These are phyloP conservation scores for Baccha elongata DNA, from an alignment of 2,888 invertebrate species.

Conservation along the genomic window DNA sequence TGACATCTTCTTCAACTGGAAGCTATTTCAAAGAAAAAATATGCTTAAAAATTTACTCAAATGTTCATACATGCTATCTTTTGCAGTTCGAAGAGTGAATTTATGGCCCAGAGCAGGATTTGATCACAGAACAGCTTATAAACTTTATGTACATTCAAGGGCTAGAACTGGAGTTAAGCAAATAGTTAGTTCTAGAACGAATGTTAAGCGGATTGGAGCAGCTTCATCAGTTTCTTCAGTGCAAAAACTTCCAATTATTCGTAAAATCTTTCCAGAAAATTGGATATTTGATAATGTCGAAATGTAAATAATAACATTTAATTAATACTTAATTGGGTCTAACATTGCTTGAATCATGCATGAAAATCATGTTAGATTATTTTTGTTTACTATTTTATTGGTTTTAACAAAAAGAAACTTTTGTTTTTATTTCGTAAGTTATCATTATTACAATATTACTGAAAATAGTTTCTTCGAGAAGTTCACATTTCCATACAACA, in stretches of 20 bases:
- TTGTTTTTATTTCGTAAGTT: too few species aligned
- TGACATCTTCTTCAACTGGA: too few species aligned
- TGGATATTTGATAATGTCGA: slow-evolving; percentile 68
- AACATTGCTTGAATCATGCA: not conserved
- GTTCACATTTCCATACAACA: too few species aligned
- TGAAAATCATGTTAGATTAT: too few species aligned
- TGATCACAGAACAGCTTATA: not conserved
- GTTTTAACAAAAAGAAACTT: too few species aligned
- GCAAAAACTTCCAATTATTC: slow-evolving; percentile 38
- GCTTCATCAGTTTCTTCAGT: not conserved
- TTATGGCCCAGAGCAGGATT: not conserved
- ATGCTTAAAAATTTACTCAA: too few species aligned
- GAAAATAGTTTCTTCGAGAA: too few species aligned
- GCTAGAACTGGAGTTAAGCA: not conserved
- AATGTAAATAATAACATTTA: slow-evolving; percentile 33
- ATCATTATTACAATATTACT: too few species aligned
- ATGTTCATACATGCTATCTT: too few species aligned
- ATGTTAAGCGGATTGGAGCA: not conserved
- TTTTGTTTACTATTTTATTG: too few species aligned
- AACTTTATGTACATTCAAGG: not conserved
- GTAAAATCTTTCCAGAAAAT: slow-evolving; percentile 75
- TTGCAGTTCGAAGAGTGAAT: not conserved
- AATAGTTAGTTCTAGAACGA: not conserved
- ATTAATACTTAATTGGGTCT: not conserved
- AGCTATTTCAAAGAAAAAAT: too few species aligned